These are phyloP conservation scores for Mirza zaza DNA, from an alignment of 2,113 vertebrate species.

Conservation along the genomic window DNA sequence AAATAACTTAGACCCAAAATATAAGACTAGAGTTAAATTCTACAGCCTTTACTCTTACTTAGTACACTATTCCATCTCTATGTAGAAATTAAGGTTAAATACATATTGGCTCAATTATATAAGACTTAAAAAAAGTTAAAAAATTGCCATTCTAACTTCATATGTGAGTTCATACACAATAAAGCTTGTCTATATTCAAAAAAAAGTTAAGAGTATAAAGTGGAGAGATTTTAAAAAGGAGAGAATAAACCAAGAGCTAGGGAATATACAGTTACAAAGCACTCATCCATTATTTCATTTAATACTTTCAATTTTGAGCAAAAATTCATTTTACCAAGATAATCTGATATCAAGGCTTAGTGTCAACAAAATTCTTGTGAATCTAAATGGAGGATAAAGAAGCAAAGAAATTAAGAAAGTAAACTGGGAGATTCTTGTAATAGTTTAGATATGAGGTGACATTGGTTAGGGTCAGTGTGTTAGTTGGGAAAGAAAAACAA, in stretches of 20 bases:
- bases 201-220: background rate
- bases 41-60: background rate
- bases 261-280: background rate
- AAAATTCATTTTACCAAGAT: background rate
- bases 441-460: background rate
- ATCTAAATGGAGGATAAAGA: background rate
- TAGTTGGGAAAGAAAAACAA: background rate
- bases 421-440: background rate
- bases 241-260: background rate
- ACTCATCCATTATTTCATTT: background rate
- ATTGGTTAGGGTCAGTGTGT: background rate
- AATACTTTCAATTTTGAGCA: background rate
- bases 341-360: background rate
- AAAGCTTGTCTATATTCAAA: background rate
- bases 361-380: background rate
- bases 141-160: too few species aligned
- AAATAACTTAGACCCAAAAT: background rate
- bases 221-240: background rate
- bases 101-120: background rate
- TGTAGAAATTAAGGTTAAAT: slow-evolving; percentile 12
- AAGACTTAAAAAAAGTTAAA: background rate
- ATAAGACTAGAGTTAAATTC: background rate
- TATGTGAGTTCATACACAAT: too few species aligned
- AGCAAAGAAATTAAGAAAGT: background rate
- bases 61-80: background rate